Conservation (phyloP, 2,113 vertebrate species). For the Sander lucioperca region DNA sequence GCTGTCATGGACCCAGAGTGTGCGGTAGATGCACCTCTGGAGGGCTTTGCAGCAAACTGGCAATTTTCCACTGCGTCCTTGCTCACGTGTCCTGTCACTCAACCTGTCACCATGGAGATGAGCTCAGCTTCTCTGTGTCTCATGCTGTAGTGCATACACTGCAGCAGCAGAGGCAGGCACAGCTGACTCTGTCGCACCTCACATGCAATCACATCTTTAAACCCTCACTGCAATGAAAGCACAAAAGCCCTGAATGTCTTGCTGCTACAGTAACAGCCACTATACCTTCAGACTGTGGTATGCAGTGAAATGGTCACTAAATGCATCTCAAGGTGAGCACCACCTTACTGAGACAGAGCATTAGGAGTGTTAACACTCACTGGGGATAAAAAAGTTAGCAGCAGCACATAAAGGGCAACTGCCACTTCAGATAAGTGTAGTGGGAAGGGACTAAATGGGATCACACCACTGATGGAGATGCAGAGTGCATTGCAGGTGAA, state of each 20-base stretch:
- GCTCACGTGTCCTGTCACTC: constrained; percentile 73
- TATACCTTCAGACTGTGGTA: background rate
- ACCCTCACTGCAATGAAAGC: constrained; percentile 4
- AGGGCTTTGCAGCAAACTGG: constrained; percentile 69
- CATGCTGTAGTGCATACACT: constrained; percentile 56
- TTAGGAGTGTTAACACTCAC: background rate
- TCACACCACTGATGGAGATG: constrained; percentile 22
- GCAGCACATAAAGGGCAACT: constrained; percentile 66
- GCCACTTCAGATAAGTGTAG: constrained; percentile 55
- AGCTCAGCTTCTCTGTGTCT: constrained; percentile 64
- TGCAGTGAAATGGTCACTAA: constrained; percentile 3
- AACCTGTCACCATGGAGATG: constrained; percentile 77
- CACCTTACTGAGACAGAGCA: constrained; percentile 26
- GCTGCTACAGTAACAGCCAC: background rate
- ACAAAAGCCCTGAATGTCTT: background rate
- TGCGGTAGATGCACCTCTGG: constrained; percentile 31
- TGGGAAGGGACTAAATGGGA: constrained; percentile 15
- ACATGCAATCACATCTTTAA: constrained; percentile 5
- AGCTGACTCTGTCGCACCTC: constrained; percentile 22
- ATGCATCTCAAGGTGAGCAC: constrained; percentile 38
- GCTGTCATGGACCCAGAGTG: constrained; percentile 12
- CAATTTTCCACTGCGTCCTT: constrained; percentile 64
- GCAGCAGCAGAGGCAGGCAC: constrained; percentile 47
- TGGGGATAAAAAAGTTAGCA: constrained; percentile 40
- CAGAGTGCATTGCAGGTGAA: constrained; percentile 6